Conservation (phyloP, 2,113 vertebrate genomes). For the Sebastes fasciatus region DNA sequence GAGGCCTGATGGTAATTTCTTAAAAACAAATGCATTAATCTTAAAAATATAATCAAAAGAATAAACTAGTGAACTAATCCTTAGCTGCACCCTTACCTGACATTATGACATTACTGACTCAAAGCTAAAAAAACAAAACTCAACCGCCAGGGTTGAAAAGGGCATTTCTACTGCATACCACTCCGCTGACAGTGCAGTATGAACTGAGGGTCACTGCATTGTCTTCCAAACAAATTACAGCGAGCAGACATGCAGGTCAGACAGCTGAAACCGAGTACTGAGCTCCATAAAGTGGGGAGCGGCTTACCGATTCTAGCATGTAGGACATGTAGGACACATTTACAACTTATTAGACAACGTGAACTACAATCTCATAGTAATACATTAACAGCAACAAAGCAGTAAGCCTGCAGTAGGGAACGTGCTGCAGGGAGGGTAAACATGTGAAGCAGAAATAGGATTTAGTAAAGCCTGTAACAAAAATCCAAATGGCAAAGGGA, state of each 20-base stretch:
- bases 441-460: background rate
- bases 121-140: background rate
- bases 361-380: constrained; percentile 1
- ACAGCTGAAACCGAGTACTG: constrained; percentile 8
- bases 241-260: constrained; percentile 16
- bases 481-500: background rate
- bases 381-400: constrained; percentile 25
- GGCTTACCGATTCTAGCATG: constrained; percentile 1
- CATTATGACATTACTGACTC: background rate
- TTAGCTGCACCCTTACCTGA: background rate
- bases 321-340: constrained; percentile 24
- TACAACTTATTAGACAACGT: constrained; percentile 10
- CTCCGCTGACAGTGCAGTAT: constrained; percentile 50
- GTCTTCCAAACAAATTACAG: constrained; percentile 41
- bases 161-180: constrained; percentile 32
- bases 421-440: background rate
- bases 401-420: background rate
- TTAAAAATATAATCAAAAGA: background rate
- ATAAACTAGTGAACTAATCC: background rate
- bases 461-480: constrained; percentile 7
- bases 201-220: constrained; percentile 29
- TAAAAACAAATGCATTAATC: too few species aligned
- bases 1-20: background rate
- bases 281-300: background rate
- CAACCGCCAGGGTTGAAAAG: constrained; percentile 11